Evolutionary conservation across 2,888 invertebrate species (phyloP), one percentile per base, ranked within the genome.

Genomic region (Panopea generosa): DNA sequence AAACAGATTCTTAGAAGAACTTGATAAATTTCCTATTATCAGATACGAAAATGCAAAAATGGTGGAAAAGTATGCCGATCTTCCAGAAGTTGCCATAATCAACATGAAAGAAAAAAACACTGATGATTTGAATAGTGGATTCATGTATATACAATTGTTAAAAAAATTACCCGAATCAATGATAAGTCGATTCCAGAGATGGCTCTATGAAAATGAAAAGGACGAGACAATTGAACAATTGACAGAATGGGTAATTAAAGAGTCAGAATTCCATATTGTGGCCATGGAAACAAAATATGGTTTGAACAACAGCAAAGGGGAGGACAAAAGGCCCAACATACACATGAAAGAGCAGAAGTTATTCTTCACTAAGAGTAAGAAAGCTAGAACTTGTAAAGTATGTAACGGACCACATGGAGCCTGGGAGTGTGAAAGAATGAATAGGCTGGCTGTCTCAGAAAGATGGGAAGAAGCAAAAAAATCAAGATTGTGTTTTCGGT

Each of bases 91-190:
- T 11, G 70, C 78, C 2, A 62, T 78, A 16, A 65, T 74, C 1
- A 78, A 78, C 22, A 26, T 74, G 16, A 70, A 61, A 33, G 78
- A 74, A 20, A 50, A 66, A 6, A 22, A 20, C 3, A 40, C 56
- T 7, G 11, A 55, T 0, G 70, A 74, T 20, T 22, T 78, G 0
- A 49, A 43, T 16, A 50, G 56, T 33, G 73, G 78, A 1, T 56
- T 59, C 2, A 18, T 78, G 24, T 69, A 73, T 55, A 27, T 56
- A 24, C 52, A 52, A 27, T 56, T 77, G 24, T 66, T 70, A 47
- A 60, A 33, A n/a, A 78, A 78, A 59, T 18, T 78, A 14, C 62
- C 70, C 7, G 62, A 70, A 47, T n/a, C 45, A 16, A 74, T 71
- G 67, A 40, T 78, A 14, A 18, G 61, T 0, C 61, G 67, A 16